Evolutionary conservation across 2,888 invertebrate species (phyloP), one percentile per base, ranked within the genome.

Genomic region (Eristalinus aeneus): DNA sequence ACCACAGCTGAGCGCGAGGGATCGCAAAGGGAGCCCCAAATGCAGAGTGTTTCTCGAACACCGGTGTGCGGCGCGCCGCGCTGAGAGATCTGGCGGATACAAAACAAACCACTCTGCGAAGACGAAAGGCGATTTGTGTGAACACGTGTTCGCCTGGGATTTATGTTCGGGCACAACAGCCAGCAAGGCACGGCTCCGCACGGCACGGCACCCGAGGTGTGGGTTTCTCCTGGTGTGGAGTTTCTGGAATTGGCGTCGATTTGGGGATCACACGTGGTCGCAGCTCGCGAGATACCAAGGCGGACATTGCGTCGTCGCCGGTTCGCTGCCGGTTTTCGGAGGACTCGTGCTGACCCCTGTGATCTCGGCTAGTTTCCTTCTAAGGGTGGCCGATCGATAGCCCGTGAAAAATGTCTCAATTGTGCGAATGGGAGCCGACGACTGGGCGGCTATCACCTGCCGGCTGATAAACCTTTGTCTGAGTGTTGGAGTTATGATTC

Each of bases 141-240:
- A 83, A 83, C 83, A 83, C 83, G 83, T 83, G 78, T 83, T 83
- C 73, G 27, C 16, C 10, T 22, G 39, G 67, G 60, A 77, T 82
- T 77, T 77, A 61, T 79, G 60, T 67, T 61, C 11, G 31, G 31
- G 61, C 61, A n/a, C 23, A 56, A 60, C 31, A 60, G 16, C 27
- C 23, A 16, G 60, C 31, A 27, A 27, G 60, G 31, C 27, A 58
- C 32, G 69, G 39, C 53, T 22, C 32, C 39, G 65, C 63, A 36
- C 16, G 10, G 22, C 46, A 20, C 20, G 20, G 39, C 22, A 23
- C 32, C 10, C 58, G 58, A 34, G 65, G 74, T 80, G 80, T 80
- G 54, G 80, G 80, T 80, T 80, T 74, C 79, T 39, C 54, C 36
- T 11, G 31, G 34, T 27, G 39, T 54, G 53, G 60, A 32, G n/a